Conservation (phyloP, 2,797 vertebrate genomes). For the Tarsius wallacei region DNA sequence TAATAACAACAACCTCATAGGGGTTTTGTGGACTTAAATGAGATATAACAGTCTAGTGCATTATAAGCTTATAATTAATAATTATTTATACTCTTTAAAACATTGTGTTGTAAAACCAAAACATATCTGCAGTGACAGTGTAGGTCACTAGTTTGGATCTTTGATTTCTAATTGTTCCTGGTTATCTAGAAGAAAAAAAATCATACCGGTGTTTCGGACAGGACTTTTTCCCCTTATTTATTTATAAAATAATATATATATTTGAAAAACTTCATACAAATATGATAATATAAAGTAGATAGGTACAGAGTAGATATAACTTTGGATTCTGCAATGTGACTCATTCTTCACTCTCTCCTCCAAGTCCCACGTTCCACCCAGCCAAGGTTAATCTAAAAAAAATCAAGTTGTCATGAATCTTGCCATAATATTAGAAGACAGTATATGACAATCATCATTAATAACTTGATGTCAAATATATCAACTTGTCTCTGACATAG, state of each 20-base stretch:
- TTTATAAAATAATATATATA: conserved; percentile 20
- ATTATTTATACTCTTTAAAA: conserved; percentile 30
- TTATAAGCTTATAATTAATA: neutral
- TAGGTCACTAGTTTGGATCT: neutral
- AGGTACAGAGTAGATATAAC: neutral
- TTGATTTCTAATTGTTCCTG: neutral
- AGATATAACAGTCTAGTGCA: neutral
- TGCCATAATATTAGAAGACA: neutral
- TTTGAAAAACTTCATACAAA: neutral
- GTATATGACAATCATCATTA: neutral
- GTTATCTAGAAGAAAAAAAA: neutral
- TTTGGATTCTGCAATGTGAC: neutral
- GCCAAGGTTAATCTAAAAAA: conserved; percentile 19
- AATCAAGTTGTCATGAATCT: neutral
- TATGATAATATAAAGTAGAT: neutral
- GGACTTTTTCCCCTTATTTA: neutral
- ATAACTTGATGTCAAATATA: neutral
- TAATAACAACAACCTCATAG: neutral
- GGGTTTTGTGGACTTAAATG: neutral
- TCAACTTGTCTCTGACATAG: conserved; percentile 26
- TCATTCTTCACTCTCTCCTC: neutral
- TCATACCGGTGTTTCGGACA: neutral
- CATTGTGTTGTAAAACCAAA: conserved; percentile 3
- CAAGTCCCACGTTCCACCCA: neutral
- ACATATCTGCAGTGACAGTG: neutral